Percentiles rank a stretch among this genome's conserved stretches.
phyloP scores from a whole-genome alignment of 2,797 vertebrate species.

The Clarias pachynema region DNA sequence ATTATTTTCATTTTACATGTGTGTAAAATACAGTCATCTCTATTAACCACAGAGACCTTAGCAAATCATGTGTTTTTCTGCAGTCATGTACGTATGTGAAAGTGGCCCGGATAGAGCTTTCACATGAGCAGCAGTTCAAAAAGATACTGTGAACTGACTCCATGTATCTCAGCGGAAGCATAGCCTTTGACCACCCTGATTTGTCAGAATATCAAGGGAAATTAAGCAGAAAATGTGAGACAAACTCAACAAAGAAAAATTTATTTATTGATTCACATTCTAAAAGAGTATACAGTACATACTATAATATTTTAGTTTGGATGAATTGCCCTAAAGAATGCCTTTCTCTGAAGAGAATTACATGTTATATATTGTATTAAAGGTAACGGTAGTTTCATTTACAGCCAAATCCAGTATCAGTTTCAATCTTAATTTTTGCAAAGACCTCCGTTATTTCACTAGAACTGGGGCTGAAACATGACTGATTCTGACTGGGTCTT shows the following conservation, averaged over 20 bases:
- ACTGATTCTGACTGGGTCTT: background rate
- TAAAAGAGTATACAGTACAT: too few species aligned
- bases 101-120: background rate
- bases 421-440: background rate
- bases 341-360: background rate
- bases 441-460: background rate
- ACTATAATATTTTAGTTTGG: background rate
- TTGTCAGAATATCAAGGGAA: too few species aligned
- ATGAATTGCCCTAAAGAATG: background rate
- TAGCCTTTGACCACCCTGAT: too few species aligned
- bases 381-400: background rate
- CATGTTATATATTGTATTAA: background rate
- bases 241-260: too few species aligned
- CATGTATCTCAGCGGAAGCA: too few species aligned
- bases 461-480: background rate
- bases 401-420: background rate
- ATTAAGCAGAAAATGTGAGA: too few species aligned
- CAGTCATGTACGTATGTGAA: background rate
- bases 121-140: too few species aligned
- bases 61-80: background rate
- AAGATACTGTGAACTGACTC: too few species aligned
- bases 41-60: background rate
- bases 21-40: background rate
- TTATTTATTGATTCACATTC: too few species aligned
- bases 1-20: background rate